Base-by-base conservation (phyloP, 2,888 invertebrate genomes). In the Cataglyphis albicans region DNA sequence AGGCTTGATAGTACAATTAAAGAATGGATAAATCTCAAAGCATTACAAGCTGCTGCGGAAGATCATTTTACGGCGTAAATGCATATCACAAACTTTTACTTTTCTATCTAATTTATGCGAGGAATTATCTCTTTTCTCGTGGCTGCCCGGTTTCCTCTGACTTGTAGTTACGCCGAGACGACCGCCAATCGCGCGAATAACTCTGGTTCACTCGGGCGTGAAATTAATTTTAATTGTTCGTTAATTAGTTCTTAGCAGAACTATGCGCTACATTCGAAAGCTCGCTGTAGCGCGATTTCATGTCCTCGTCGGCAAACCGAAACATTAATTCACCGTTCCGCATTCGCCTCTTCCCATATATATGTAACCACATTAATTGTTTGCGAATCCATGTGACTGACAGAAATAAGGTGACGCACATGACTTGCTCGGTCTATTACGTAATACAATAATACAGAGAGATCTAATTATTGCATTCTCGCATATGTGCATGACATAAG, bases 161-260 rank as follows among this genome's bases (percentile, higher is more conserved):
- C 70, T 83, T 78, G 76, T 78, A 82, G 67, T 35, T 73, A 61
- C 59, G 59, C 64, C 59, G 67, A 35, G 48, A 35, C 59, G 64
- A 67, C 55, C 68, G 35, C 59, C 74, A 63, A 88, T 89, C 87
- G 83, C 85, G 84, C 85, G 88, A 91, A 91, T 91, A 92, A 90
- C 90, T 92, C 84, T 64, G 81, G 86, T 84, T 87, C 86, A 86
- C 74, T 80, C 83, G 72, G 61, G 90, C 87, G 91, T 91, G 89
- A 91, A 93, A 93, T 91, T 91, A 91, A 92, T 91, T 92, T 91
- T 90, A 92, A 91, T 91, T 91, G 92, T 91, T 92, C 90, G 91
- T 90, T 92, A 91, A 92, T 92, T 91, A 92, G 92, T 92, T 93
- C 78, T 81, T 70, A 83, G 83, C 55, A 73, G 82, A 91, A 90